Base-by-base conservation (phyloP, 2,113 vertebrate genomes). In the Numenius arquata region DNA sequence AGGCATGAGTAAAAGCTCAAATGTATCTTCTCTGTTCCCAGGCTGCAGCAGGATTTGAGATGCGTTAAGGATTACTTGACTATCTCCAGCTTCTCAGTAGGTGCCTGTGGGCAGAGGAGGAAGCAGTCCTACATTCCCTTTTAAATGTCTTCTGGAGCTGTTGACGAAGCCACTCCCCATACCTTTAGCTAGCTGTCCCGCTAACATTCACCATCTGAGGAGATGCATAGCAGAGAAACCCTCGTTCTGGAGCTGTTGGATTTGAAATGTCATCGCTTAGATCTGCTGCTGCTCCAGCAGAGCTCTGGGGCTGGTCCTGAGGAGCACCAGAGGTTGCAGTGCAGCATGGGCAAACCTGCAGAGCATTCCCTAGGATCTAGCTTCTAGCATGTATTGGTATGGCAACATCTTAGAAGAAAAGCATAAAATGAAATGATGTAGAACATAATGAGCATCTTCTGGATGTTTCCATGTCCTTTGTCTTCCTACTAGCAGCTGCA, bases 401-500 rank as follows among this genome's bases (percentile, higher is more conserved):
- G 5, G 40, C 36, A 56, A 4, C 25, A 41, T 22, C 75, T 65
- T 40, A 48, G n/a, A 67, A 76, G 30, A 53, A 17, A 78, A 89
- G 34, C 1, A 5, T 68, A 11, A 67, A 65, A 40, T 75, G 19
- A 62, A 66, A 53, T 50, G 1, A 21, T 41, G 23, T 38, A 18
- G 70, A 47, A 63, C 43, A 47, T 87, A 73, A 70, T 62, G 59
- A 52, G 29, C 47, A 66, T 88, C 89, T 92, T 92, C 45, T 79
- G 81, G 77, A 79, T 73, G 81, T 70, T 95, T 85, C 88, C 7
- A 2, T 82, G 55, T 89, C 47, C 77, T 91, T 95, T 92, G 94
- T 95, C 87, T 95, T 95, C 63, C 45, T 78, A 3, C 58, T 40
- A 87, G 68, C 80, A 84, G 70, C 89, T 88, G 91, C 91, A 79